Conservation (phyloP, 2,797 vertebrate species). For the Muscicapa striata region DNA sequence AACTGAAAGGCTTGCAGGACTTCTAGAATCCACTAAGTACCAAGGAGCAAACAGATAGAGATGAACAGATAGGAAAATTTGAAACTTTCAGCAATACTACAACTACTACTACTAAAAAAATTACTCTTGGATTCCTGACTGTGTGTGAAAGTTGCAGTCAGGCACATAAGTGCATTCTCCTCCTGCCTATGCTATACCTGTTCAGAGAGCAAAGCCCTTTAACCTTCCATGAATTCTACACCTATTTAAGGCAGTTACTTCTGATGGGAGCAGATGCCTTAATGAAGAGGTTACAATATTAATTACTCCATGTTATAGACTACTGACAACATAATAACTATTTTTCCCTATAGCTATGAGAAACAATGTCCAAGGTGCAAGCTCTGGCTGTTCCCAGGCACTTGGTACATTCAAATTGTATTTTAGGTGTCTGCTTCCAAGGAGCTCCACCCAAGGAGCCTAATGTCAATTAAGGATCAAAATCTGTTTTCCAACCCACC, state of each 20-base stretch:
- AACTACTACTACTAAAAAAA: background rate
- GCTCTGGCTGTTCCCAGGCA: background rate
- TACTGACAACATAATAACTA: background rate
- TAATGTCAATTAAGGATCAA: background rate
- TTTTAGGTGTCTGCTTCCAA: background rate
- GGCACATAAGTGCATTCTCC: accelerated
- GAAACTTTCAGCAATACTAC: background rate
- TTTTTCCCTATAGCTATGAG: background rate
- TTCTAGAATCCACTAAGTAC: background rate
- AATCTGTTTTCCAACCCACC: background rate
- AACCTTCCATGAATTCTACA: background rate
- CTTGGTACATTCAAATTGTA: background rate
- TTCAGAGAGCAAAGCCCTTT: background rate
- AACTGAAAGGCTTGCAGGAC: background rate
- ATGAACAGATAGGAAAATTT: background rate
- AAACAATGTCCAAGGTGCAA: background rate
- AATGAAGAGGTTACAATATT: background rate
- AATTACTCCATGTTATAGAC: background rate
- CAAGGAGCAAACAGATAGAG: background rate
- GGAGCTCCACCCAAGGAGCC: background rate
- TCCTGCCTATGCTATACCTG: background rate
- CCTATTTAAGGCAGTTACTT: background rate
- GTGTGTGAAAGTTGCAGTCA: background rate
- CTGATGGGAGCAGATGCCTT: background rate
- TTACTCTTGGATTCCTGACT: background rate